phyloP scores from a whole-genome alignment of 2,113 vertebrate species.

The Abramis brama region DNA sequence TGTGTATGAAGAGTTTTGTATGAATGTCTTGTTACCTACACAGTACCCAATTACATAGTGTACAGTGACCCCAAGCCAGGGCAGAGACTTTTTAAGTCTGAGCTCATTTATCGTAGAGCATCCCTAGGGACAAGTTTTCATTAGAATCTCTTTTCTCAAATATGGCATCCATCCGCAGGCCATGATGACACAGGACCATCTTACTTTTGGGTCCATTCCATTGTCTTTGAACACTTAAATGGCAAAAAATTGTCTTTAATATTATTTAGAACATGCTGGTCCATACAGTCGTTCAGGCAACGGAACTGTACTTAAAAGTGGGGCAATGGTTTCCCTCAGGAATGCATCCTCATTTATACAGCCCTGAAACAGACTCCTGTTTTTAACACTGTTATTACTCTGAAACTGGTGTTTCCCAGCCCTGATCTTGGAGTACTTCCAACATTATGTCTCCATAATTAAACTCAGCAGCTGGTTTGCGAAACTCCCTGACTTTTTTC shows the following conservation, averaged over 20 bases:
- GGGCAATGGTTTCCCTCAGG: background rate
- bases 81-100: background rate
- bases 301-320: slow-evolving; percentile 13
- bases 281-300: background rate
- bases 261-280: slow-evolving; percentile 31
- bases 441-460: background rate
- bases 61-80: background rate
- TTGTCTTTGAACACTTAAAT: slow-evolving; percentile 16
- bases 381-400: background rate
- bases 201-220: slow-evolving; percentile 24
- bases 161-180: slow-evolving; percentile 40
- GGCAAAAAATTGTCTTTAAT: slow-evolving; percentile 23
- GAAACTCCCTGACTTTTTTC: background rate
- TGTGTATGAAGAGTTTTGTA: background rate
- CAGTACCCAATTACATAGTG: background rate
- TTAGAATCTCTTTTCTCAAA: background rate
- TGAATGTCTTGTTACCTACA: background rate
- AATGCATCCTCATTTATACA: slow-evolving; percentile 11
- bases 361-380: background rate
- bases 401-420: background rate
- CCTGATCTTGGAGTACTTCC: background rate
- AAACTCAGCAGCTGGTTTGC: background rate
- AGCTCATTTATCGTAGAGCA: background rate
- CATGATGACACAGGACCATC: background rate
- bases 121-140: background rate